Evolutionary conservation across 2,888 invertebrate species (phyloP).

Genomic region (Nasonia oneida): DNA sequence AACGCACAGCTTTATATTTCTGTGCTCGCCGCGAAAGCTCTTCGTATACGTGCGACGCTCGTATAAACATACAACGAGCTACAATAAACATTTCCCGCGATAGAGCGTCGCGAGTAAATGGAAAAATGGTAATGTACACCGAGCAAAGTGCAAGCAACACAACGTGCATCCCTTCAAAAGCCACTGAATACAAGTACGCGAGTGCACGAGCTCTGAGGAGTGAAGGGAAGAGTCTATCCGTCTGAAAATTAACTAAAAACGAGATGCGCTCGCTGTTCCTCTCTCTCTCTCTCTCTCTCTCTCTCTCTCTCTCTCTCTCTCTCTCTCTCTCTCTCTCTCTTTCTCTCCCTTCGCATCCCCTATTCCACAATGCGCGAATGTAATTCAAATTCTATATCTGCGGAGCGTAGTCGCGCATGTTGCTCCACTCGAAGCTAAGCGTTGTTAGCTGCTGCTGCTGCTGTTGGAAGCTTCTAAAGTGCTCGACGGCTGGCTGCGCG

Average conservation of each 20-base stretch:
- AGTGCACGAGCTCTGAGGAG: conserved; percentile 5
- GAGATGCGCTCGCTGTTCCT: background rate
- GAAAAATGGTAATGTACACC: conserved; percentile 29
- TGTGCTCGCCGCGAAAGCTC: background rate
- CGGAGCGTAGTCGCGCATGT: conserved; percentile 54
- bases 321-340: conserved; percentile 10
- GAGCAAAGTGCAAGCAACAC: background rate
- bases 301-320: background rate
- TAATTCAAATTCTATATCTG: conserved; percentile 59
- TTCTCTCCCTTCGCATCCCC: background rate
- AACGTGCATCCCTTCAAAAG: background rate
- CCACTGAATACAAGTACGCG: background rate
- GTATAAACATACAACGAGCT: background rate
- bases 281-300: background rate
- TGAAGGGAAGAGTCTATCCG: conserved; percentile 7
- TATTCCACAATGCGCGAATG: conserved; percentile 51
- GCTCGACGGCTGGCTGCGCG: conserved; percentile 66
- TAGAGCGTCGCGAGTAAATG: background rate
- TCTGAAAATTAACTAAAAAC: conserved; percentile 59
- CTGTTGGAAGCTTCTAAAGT: conserved; percentile 73
- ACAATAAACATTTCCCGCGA: conserved; percentile 10
- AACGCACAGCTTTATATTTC: no score
- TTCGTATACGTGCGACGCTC: background rate
- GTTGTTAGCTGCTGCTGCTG: conserved; percentile 56
- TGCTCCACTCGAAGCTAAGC: conserved; percentile 68